Evolutionary conservation across 2,888 invertebrate species (phyloP), one percentile per base, ranked within the genome.

Genomic region (Spialia ferax): DNA sequence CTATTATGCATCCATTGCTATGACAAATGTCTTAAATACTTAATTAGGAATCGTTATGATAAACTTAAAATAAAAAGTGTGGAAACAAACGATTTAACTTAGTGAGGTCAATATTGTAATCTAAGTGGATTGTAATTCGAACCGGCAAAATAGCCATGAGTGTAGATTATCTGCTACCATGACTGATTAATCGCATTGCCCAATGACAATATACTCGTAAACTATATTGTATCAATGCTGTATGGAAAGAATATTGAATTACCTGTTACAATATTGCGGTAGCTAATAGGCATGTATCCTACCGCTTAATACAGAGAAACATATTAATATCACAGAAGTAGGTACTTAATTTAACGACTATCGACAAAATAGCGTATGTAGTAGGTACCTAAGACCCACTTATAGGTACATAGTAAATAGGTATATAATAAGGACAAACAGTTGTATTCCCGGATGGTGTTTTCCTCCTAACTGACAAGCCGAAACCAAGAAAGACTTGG

Each of bases 61-160:
- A 20, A 50, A 22, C 18, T 10, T 5, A 32, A 56, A 56, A 59
- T 15, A 15, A 57, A 20, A 57, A 50, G 20, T 57, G 38, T 38
- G 22, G 57, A 59, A 42, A 59, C 7, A 59, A 42, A 32, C 32
- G 55, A 23, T 48, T 57, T 35, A 32, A 29, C 56, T 55, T 29
- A 22, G 22, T 59, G 57, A 65, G 65, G 65, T 65, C 59, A 65
- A 52, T 29, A 65, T 60, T 66, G 66, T 66, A 66, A 66, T 54
- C 10, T 23, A 54, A 66, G 65, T 52, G 60, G 38, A 29, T 42
- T 54, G 66, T 66, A 66, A 66, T 66, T 54, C 52, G 66, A 66
- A 38, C 42, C 22, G 38, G 42, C 26, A 66, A 66, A 60, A 60
- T 66, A 66, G 29, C 66, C 66, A 66, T 66, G 66, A 66, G 57